These are phyloP conservation scores for Larimichthys crocea DNA, from an alignment of 2,113 vertebrate species.

Conservation along the genomic window DNA sequence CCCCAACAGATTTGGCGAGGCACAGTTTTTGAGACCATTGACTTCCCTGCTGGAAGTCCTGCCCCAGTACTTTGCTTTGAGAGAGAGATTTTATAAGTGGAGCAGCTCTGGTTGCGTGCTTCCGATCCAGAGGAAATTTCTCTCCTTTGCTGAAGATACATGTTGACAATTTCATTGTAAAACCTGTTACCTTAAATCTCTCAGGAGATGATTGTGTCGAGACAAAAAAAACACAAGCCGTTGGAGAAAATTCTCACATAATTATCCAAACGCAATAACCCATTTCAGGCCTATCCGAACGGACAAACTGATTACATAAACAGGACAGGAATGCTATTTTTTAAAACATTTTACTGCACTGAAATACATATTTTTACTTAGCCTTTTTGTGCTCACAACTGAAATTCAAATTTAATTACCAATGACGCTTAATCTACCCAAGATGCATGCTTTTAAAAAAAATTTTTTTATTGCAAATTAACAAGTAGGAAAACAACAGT, in stretches of 20 bases:
- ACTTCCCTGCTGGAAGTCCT: conserved; percentile 30
- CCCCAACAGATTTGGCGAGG: conserved; percentile 17
- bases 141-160: conserved; percentile 26
- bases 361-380: background rate
- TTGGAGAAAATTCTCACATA: conserved; percentile 50
- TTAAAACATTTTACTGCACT: background rate
- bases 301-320: conserved; percentile 58
- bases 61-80: conserved; percentile 14
- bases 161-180: conserved; percentile 54
- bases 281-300: conserved; percentile 60
- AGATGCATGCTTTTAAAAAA: background rate
- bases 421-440: background rate
- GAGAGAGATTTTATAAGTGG: conserved; percentile 33
- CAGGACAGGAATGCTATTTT: conserved; percentile 25
- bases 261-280: conserved; percentile 67
- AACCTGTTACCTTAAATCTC: conserved; percentile 61
- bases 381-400: background rate
- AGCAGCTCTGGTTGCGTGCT: conserved; percentile 22
- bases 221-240: conserved; percentile 32
- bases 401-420: no score
- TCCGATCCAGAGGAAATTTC: conserved; percentile 35
- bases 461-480: background rate
- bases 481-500: no score
- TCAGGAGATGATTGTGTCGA: conserved; percentile 54
- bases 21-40: conserved; percentile 30